Evolutionary conservation across 37 sponge, comb jelly and placozoan species (phyloP).

Genomic region (Petrosia ficiformis): DNA sequence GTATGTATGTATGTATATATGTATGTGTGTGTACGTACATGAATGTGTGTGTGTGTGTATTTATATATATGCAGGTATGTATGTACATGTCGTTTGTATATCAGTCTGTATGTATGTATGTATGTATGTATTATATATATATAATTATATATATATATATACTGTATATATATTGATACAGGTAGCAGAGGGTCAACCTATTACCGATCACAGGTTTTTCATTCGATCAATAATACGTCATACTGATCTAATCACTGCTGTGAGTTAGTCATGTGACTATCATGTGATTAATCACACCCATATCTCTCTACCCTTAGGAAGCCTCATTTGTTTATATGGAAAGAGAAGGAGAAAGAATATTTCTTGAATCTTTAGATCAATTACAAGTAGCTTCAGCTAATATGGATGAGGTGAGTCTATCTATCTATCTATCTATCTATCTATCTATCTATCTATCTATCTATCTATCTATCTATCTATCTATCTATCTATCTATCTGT

Average conservation of each 20-base stretch:
- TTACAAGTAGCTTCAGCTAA: conserved; percentile 86
- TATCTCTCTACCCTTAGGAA: conserved; percentile 36
- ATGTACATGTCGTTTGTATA: no score
- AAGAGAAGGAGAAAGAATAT: conserved; percentile 92
- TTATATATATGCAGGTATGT: not conserved
- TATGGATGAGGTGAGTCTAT: conserved; percentile 48
- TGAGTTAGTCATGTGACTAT: conserved; percentile 14
- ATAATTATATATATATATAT: not conserved
- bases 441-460: not conserved
- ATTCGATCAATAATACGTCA: conserved; percentile 91
- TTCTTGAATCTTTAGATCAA: conserved; percentile 92
- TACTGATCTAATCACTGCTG: conserved; percentile 85
- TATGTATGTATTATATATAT: no score
- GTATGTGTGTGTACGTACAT: no score
- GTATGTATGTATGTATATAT: no score
- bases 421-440: not conserved
- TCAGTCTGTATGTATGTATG: no score
- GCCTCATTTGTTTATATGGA: conserved; percentile 95
- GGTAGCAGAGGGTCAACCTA: conserved; percentile 65
- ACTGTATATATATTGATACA: conserved; percentile 6
- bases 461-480: not conserved
- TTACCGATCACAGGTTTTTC: conserved; percentile 88
- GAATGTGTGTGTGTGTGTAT: no score
- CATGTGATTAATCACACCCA: not conserved
- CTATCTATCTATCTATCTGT: not conserved